These are phyloP conservation scores for Apteryx owenii DNA, from an alignment of 2,113 vertebrate species.

Conservation along the genomic window DNA sequence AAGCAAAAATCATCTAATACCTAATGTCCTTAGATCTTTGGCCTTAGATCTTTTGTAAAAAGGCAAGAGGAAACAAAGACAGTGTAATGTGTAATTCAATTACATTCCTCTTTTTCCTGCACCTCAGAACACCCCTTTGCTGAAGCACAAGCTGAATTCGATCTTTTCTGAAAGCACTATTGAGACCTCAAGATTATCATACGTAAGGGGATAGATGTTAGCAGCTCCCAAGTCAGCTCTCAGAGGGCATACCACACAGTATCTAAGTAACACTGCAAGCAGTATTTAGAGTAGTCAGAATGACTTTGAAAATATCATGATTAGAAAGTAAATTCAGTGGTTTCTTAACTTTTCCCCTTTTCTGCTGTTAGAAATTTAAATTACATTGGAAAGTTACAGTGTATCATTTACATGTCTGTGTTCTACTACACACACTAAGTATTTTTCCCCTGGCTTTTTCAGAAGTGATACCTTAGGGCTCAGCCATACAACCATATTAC, in stretches of 20 bases:
- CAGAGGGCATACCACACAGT: background rate
- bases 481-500: background rate
- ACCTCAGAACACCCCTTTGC: background rate
- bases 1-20: background rate
- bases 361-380: background rate
- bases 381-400: background rate
- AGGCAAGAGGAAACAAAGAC: background rate
- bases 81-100: background rate
- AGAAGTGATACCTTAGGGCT: background rate
- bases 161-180: background rate
- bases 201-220: background rate
- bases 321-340: background rate
- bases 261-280: background rate
- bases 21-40: background rate
- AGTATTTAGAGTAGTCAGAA: background rate
- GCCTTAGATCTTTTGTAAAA: background rate
- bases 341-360: background rate
- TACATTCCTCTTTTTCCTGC: background rate
- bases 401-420: background rate
- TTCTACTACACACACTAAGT: fast-evolving
- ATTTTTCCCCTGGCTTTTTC: background rate
- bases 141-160: background rate
- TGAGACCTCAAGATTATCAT: background rate
- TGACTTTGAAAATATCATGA: background rate
- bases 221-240: background rate